Evolutionary conservation across 2,113 vertebrate genomes (phyloP).

Genomic region (Ranitomeya imitator): DNA sequence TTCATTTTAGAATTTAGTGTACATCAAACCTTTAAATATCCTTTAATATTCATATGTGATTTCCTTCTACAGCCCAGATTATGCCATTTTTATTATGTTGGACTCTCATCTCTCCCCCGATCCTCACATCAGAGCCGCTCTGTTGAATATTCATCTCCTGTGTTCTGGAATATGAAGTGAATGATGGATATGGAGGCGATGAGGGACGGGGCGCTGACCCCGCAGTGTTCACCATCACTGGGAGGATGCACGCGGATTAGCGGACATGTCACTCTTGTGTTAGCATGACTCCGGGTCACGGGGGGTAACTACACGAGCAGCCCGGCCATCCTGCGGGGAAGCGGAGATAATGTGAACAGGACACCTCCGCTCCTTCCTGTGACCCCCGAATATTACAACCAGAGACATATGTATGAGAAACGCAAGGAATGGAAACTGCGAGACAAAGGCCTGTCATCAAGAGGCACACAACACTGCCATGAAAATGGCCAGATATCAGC

Average conservation of each 20-base stretch:
- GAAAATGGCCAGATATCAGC: too few relatives aligned
- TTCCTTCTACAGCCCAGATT: background rate
- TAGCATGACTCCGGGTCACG: background rate
- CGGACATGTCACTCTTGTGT: background rate
- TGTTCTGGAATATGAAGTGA: background rate
- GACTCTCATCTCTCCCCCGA: background rate
- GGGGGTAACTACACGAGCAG: background rate
- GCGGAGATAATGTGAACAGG: background rate
- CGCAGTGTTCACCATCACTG: background rate
- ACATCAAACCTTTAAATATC: too few relatives aligned
- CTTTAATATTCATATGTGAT: background rate
- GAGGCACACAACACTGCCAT: too few relatives aligned
- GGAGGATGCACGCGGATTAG: background rate
- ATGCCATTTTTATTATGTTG: background rate
- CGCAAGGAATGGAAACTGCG: background rate
- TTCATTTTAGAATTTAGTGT: too few relatives aligned
- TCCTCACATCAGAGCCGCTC: background rate
- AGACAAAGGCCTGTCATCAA: background rate
- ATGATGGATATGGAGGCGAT: background rate
- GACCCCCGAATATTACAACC: background rate
- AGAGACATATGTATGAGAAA: background rate
- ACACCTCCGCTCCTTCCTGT: background rate
- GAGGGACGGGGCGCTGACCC: background rate
- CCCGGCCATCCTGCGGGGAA: slow-evolving; percentile 6
- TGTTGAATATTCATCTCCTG: background rate